Conservation (phyloP, 1,140 invertebrate genomes). For the Nixonia krombeini region DNA sequence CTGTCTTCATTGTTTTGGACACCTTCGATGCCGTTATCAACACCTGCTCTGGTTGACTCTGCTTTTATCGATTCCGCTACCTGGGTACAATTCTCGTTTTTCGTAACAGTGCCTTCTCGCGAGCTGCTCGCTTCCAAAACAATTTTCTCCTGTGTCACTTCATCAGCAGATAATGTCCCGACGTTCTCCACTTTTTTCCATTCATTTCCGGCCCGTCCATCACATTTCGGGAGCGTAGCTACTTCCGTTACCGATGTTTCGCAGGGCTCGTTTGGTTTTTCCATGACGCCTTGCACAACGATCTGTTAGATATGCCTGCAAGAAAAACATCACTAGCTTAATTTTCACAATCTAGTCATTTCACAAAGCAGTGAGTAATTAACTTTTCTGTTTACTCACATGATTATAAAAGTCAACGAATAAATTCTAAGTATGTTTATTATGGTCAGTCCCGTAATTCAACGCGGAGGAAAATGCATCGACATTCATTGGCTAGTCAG, state of each 20-base stretch:
- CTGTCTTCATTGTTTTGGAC: not conserved
- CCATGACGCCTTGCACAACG: constrained; percentile 13
- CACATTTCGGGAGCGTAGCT: not conserved
- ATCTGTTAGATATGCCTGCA: constrained; percentile 21
- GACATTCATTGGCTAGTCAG: not conserved
- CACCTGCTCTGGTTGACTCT: not conserved
- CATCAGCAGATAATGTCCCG: constrained; percentile 44
- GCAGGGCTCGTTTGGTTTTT: constrained; percentile 7
- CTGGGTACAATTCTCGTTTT: constrained; percentile 43
- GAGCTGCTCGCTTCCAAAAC: constrained; percentile 35
- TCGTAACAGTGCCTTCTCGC: constrained; percentile 33
- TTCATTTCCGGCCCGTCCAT: constrained; percentile 3
- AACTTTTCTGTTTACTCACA: not conserved
- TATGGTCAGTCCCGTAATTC: too few relatives aligned
- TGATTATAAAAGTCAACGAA: too few relatives aligned
- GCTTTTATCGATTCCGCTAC: constrained; percentile 15
- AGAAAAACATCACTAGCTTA: too few relatives aligned
- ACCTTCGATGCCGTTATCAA: not conserved
- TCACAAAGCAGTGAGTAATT: too few relatives aligned
- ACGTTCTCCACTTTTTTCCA: constrained; percentile 16
- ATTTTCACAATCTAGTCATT: too few relatives aligned
- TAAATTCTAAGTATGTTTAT: too few relatives aligned
- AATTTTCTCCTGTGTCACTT: constrained; percentile 53
- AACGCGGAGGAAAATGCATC: too few relatives aligned
- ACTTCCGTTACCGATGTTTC: constrained; percentile 4